Conservation (phyloP, 2,888 invertebrate species). For the Mesorhabditis belari region DNA sequence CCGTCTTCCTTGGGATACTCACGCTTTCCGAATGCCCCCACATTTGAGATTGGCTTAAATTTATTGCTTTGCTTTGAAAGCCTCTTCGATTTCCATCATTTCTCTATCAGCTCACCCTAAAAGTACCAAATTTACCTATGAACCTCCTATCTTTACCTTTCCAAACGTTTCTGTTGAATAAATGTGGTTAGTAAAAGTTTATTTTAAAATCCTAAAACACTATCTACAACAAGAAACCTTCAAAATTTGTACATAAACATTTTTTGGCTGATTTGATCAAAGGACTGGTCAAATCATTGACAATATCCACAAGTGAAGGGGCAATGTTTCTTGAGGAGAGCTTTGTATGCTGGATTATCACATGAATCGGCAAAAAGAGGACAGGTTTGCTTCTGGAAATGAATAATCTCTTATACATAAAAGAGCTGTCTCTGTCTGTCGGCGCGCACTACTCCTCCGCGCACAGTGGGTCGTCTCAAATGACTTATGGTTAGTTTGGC, state of each 20-base stretch:
- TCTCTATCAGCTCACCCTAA: not conserved
- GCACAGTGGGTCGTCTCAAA: too few relatives aligned
- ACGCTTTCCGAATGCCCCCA: too few relatives aligned
- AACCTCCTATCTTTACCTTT: not conserved
- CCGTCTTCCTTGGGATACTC: too few relatives aligned
- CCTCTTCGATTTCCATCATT: not conserved
- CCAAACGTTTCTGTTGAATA: not conserved
- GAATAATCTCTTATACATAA: too few relatives aligned
- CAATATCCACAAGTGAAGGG: constrained; percentile 19
- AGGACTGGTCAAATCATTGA: not conserved
- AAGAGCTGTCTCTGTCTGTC: too few relatives aligned
- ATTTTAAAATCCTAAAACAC: not conserved
- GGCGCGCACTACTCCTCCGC: too few relatives aligned
- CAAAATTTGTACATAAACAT: not conserved
- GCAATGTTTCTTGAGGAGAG: constrained; percentile 13
- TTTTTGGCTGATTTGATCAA: not conserved
- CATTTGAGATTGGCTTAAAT: too few relatives aligned
- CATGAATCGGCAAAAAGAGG: not conserved
- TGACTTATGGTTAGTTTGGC: too few relatives aligned
- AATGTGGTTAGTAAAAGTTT: not conserved
- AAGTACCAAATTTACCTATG: too few relatives aligned
- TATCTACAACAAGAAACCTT: too few relatives aligned
- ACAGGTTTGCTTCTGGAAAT: not conserved
- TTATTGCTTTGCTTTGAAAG: not conserved
- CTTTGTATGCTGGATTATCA: constrained; percentile 10